phyloP scores from a whole-genome alignment of 2,113 vertebrate species.

The Butorides virescens region DNA sequence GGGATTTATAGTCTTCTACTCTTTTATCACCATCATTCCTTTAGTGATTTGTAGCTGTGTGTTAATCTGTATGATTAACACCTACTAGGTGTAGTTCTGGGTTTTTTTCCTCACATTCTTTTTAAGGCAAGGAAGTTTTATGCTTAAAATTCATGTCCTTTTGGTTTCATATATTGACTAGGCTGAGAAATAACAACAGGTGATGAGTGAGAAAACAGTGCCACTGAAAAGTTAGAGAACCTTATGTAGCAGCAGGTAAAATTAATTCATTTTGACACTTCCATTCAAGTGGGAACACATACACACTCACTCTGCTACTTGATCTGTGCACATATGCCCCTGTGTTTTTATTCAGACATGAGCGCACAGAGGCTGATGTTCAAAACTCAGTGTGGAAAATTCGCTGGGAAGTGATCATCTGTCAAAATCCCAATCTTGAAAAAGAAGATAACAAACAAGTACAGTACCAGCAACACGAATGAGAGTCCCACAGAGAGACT shows the following conservation, averaged over 20 bases:
- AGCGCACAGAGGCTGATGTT: neutral
- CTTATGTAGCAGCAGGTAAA: constrained; percentile 4
- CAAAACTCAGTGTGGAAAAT: neutral
- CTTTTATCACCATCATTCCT: neutral
- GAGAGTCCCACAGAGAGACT: neutral
- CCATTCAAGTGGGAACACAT: neutral
- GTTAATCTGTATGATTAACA: neutral
- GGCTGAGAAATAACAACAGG: neutral
- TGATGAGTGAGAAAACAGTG: neutral
- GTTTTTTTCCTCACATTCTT: neutral
- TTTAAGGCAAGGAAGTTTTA: neutral
- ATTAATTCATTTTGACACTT: constrained; percentile 44
- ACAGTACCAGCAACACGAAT: neutral
- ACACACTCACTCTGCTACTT: neutral
- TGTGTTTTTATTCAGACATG: neutral
- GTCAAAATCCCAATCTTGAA: neutral
- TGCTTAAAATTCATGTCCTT: neutral
- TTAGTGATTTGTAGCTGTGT: neutral
- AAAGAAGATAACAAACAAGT: neutral
- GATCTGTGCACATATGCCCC: neutral
- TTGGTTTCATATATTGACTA: neutral
- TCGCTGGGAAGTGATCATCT: neutral
- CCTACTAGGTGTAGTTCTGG: neutral
- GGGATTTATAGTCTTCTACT: neutral
- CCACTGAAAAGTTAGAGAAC: constrained; percentile 12